Conservation (phyloP, 1,140 invertebrate species). For the Cecropterus lyciades region DNA sequence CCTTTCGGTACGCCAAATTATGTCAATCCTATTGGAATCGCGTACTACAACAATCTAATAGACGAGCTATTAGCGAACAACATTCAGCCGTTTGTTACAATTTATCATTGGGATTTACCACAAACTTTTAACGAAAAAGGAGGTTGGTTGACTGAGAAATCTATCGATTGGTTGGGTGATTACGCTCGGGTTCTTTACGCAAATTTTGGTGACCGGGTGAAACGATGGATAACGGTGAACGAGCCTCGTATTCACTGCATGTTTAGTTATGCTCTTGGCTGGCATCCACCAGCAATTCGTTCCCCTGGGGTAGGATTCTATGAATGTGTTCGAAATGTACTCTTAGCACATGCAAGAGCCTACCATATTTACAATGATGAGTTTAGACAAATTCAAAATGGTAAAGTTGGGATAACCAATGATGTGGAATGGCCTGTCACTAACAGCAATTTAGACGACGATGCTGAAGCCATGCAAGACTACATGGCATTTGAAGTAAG, state of each 20-base stretch:
- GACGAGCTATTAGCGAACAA: constrained; percentile 30
- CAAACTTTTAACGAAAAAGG: constrained; percentile 7
- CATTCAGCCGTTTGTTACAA: constrained; percentile 29
- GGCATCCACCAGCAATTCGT: constrained; percentile 13
- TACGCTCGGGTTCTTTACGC: constrained; percentile 19
- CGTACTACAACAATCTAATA: constrained; percentile 32
- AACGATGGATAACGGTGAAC: constrained; percentile 33
- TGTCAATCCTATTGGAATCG: constrained; percentile 27
- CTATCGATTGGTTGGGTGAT: no score
- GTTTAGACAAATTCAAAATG: constrained; percentile 24
- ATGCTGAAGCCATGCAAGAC: constrained; percentile 31
- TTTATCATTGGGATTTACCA: constrained; percentile 35
- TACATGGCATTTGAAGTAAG: constrained; percentile 29
- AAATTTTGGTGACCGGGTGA: constrained; percentile 31
- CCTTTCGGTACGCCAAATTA: constrained; percentile 75
- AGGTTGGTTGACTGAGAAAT: no score
- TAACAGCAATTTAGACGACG: constrained; percentile 20
- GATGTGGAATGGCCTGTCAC: constrained; percentile 28
- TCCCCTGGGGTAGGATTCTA: constrained; percentile 28
- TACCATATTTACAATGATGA: constrained; percentile 33
- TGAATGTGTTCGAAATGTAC: constrained; percentile 29
- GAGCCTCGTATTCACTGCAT: constrained; percentile 29
- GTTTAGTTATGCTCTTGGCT: constrained; percentile 11
- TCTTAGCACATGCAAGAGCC: constrained; percentile 30
- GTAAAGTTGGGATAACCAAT: constrained; percentile 12